A percentile compares a stretch with the other conserved stretches of the same genome.
phyloP scores from a whole-genome alignment of 1,140 invertebrate genomes.

The Aphelinus certus region DNA sequence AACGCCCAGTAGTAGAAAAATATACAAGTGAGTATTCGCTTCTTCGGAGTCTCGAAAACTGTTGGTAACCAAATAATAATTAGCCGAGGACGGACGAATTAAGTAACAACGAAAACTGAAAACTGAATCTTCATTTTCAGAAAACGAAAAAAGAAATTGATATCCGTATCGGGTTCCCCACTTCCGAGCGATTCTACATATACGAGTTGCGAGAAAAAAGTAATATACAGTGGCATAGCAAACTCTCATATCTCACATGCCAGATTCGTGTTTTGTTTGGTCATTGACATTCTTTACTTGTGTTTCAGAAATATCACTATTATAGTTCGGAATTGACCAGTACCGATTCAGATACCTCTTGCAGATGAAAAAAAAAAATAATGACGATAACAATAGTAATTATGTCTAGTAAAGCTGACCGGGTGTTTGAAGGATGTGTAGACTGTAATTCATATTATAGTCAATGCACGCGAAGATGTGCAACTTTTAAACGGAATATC shows the following conservation, averaged over 20 bases:
- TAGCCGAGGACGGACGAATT: no score
- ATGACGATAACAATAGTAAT: neutral
- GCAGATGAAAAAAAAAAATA: slow-evolving; percentile 8
- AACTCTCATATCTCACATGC: neutral
- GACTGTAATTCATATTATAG: no score
- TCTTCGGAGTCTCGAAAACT: no score
- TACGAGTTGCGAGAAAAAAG: slow-evolving; percentile 2
- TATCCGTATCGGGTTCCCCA: slow-evolving; percentile 33
- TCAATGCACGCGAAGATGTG: no score
- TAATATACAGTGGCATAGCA: neutral
- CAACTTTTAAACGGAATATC: no score
- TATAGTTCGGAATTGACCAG: slow-evolving; percentile 45
- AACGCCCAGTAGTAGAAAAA: slow-evolving; percentile 44
- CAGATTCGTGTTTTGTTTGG: no score
- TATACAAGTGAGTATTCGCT: slow-evolving; percentile 42
- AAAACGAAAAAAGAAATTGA: slow-evolving; percentile 42
- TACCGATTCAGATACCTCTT: slow-evolving; percentile 36
- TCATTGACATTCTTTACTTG: neutral
- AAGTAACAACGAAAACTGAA: no score
- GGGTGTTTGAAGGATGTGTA: no score
- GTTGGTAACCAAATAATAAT: no score
- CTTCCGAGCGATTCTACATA: slow-evolving; percentile 38
- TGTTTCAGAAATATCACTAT: slow-evolving; percentile 38
- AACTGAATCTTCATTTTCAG: slow-evolving; percentile 26
- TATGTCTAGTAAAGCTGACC: neutral